Base-by-base conservation (phyloP, 2,888 invertebrate genomes). In the Ypsolopha sequella region DNA sequence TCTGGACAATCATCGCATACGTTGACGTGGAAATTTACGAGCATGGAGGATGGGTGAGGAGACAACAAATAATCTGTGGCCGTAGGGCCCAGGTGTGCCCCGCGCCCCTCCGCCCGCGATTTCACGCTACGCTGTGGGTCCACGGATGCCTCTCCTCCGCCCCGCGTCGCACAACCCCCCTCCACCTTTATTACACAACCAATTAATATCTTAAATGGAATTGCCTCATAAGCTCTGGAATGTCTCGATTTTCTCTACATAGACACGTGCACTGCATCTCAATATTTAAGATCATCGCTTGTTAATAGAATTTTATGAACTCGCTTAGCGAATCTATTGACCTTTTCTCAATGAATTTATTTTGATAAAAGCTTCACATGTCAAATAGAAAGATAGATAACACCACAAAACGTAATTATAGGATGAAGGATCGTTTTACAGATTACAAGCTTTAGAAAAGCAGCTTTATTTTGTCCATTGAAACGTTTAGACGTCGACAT, bases 11-110 rank as follows among this genome's bases (percentile, higher is more conserved):
- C 82, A 76, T 81, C 81, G 80, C 81, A 82, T 82, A 85, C 85
- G 81, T 84, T 81, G 85, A 79, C 80, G 75, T 72, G 78, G 70
- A 82, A 81, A 85, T 86, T 86, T 86, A 86, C 82, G 85, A 85
- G 81, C 85, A 77, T 80, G 76, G 79, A 80, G 58, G 77, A 81
- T 81, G 80, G 77, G 34, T 14, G 45, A 13, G 13, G 76, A 80
- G 80, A 84, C 82, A 82, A 85, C 82, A 85, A 85, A 85, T 84
- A 82, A 82, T 80, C 77, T 77, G 64, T 63, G 64, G 66, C 66
- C 57, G 63, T 62, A 69, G 68, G 64, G 73, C 73, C 82, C 80
- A 81, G 82, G 81, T 82, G 82, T 59, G 70, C 64, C 62, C 60
- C 66, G 70, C 74, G 78, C 73, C 76, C 41, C 36, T 46, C 50